phyloP scores from a whole-genome alignment of 53 echinoderm and acorn worm genomes.

The Echinometra lucunter region DNA sequence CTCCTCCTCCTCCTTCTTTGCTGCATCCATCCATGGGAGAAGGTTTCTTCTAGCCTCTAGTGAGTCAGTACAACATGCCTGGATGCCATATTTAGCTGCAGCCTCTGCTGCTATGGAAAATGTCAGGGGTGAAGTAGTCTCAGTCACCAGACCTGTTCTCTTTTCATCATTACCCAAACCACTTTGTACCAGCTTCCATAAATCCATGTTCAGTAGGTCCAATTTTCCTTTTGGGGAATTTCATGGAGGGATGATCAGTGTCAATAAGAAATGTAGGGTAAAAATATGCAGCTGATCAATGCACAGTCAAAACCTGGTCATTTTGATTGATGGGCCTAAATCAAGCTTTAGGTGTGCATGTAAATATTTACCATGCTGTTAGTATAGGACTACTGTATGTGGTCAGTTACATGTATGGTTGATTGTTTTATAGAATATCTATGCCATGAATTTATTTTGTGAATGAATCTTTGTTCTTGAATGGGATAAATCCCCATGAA shows the following conservation, averaged over 20 bases:
- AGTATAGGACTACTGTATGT: background rate
- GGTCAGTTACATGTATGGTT: too few species aligned
- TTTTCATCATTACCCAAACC: background rate
- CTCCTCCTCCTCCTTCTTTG: constrained; percentile 16
- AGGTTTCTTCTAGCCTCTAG: constrained; percentile 38
- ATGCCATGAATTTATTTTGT: too few species aligned
- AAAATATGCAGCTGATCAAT: background rate
- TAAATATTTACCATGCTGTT: background rate
- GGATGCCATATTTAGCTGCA: constrained; percentile 70
- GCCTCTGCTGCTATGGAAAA: constrained; percentile 69
- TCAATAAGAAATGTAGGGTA: background rate
- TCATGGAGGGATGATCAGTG: background rate
- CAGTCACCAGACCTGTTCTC: background rate
- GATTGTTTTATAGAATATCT: too few species aligned
- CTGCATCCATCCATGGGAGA: constrained; percentile 14
- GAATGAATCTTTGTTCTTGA: too few species aligned
- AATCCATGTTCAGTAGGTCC: background rate
- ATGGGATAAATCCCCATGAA: too few species aligned
- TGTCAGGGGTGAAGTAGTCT: constrained; percentile 70
- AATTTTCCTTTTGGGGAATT: background rate
- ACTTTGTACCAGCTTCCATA: background rate
- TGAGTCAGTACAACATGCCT: constrained; percentile 56
- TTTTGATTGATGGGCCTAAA: too few species aligned
- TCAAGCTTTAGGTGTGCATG: background rate
- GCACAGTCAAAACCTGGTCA: background rate